Evolutionary conservation across 2,797 vertebrate species (phyloP), one percentile per base, ranked within the genome.

Genomic region (Karalla daura): DNA sequence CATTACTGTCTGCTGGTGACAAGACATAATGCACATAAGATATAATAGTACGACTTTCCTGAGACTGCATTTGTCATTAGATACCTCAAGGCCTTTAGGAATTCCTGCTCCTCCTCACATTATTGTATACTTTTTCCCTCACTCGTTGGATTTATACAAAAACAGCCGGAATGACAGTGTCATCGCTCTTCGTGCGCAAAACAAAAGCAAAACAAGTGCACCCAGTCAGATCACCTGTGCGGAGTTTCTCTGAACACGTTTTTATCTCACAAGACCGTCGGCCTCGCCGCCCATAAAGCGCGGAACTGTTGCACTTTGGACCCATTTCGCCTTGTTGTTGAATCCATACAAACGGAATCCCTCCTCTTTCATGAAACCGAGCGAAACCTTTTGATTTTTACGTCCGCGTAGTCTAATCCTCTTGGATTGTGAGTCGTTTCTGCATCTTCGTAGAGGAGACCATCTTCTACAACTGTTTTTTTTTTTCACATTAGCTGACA

Each of bases 1-100:
- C 50, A 32, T 43, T 49, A 20, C 30, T 30, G 53, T 23, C 53
- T 20, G 36, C 49, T 6, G 24, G 40, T 49, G 36, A 30, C 20
- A 45, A 66, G 25, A 61, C 2, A 8, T 46, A 49, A 32, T 24
- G 20, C 33, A 17, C 51, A 87, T 82, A 54, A 84, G n/a, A n/a
- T n/a, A n/a, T n/a, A n/a, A n/a, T n/a, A n/a, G n/a, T n/a, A n/a
- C n/a, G n/a, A 74, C 86, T 83, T 82, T 62, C 78, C 60, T 76
- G 40, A 45, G n/a, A n/a, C n/a, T n/a, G n/a, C 58, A 58, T 74
- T 72, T 79, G 36, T 76, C 55, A 56, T n/a, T n/a, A n/a, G n/a
- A n/a, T n/a, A n/a, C n/a, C n/a, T n/a, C n/a, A n/a, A n/a, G n/a
- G n/a, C n/a, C n/a, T n/a, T n/a, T n/a, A n/a, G n/a, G n/a, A n/a